Evolutionary conservation across 2,113 vertebrate species (phyloP), one percentile per base, ranked within the genome.

Genomic region (Archilochus colubris): DNA sequence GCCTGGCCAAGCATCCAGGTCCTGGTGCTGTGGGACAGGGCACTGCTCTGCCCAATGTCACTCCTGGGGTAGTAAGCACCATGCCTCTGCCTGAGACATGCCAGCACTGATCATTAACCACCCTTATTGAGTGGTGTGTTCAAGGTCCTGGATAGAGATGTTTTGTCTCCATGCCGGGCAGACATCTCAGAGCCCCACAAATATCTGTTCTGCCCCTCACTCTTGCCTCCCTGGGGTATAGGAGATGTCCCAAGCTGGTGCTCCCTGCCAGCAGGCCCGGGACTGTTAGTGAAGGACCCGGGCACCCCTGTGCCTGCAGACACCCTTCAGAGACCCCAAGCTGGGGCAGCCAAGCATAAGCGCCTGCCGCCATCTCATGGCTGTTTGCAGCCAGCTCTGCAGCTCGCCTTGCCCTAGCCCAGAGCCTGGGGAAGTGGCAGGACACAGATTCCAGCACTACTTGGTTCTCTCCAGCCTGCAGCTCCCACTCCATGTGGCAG

Each of bases 341-440:
- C 59, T 40, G 46, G 33, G 79, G n/a, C 16, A 22, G 33, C 28
- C 75, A 94, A 93, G 67, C 6, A 8, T 72, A 82, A 90, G 85
- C 22, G 2, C 88, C 82, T 96, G 90, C 59, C 63, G 96, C 96
- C 96, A 94, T 31, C 96, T 96, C 85, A 91, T 95, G 96, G 96
- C 85, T 82, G 82, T 33, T 95, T 21, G 2, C 40, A 73, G 82
- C 36, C 81, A 68, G 67, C 51, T 73, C 82, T 27, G 27, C 44
- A 14, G 5, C 50, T 59, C 15, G 8, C 10, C 11, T 19, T 58
- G 63, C 14, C 36, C 19, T 0, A 15, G 30, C 59, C 23, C 22
- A 2, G 17, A 68, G 24, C 27, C 2, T 3, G 8, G 22, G 18
- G 3, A 51, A 36, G 18, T 1, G 2, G 57, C 18, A 33, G 8